phyloP scores from a whole-genome alignment of 2,888 invertebrate species.

The Thera britannica region DNA sequence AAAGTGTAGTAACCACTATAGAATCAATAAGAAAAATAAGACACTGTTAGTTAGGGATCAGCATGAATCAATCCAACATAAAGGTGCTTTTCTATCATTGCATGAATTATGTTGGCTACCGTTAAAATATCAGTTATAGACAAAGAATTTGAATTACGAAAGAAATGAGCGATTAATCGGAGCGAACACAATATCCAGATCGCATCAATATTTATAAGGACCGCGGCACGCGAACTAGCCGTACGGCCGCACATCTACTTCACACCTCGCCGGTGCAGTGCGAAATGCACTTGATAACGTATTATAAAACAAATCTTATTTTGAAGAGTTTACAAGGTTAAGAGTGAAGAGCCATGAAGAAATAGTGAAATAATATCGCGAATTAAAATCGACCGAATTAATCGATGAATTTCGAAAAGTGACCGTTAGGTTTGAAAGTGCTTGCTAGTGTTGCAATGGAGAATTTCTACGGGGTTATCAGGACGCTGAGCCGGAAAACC shows the following conservation, averaged over 20 bases:
- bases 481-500: slow-evolving; percentile 77
- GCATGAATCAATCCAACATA: too few species aligned
- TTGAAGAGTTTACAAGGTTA: neutral
- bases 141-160: slow-evolving; percentile 64
- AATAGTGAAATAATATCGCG: slow-evolving; percentile 6
- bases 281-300: slow-evolving; percentile 37
- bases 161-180: slow-evolving; percentile 74
- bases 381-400: slow-evolving; percentile 28
- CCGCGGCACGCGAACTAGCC: slow-evolving; percentile 55
- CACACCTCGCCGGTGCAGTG: slow-evolving; percentile 74
- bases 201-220: slow-evolving; percentile 82
- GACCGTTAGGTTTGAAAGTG: slow-evolving; percentile 36
- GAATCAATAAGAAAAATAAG: too few species aligned
- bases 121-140: slow-evolving; percentile 44
- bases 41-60: too few species aligned
- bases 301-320: slow-evolving; percentile 4
- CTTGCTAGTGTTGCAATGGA: slow-evolving; percentile 60
- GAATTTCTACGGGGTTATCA: slow-evolving; percentile 75
- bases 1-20: too few species aligned
- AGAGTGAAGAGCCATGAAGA: slow-evolving; percentile 12
- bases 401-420: slow-evolving; percentile 40
- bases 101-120: slow-evolving; percentile 30
- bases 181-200: slow-evolving; percentile 70
- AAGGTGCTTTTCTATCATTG: too few species aligned
- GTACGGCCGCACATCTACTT: slow-evolving; percentile 65